Evolutionary conservation across 2,113 vertebrate species (phyloP), one percentile per base, ranked within the genome.

Genomic region (Muntiacus reevesi): DNA sequence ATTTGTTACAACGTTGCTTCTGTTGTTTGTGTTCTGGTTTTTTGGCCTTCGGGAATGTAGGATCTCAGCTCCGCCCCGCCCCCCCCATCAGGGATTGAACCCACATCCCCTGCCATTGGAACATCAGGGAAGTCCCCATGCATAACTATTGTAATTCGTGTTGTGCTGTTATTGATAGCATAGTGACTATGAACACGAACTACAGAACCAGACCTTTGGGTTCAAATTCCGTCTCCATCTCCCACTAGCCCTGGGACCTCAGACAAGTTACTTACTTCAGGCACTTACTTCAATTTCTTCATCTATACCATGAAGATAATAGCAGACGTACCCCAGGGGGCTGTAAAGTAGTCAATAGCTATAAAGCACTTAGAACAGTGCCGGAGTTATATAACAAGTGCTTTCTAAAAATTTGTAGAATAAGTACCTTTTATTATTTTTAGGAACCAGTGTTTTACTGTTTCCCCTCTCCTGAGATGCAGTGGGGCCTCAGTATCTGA

Each of bases 361-460:
- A 15, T 67, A 62, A 94, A 87, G 54, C 50, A 45, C 17, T 55
- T 62, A 86, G 50, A 78, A 45, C 3, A 91, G n/a, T 76, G 30
- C 43, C 60, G 27, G 23, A 10, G 13, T 62, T 84, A 59, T 43
- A 84, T 83, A 83, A 14, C 33, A 57, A 57, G 25, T 25, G 40
- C 86, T 62, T 52, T 40, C 67, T 62, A 95, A 89, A 78, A 86
- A 62, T 76, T 21, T 91, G 23, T 60, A 45, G 50, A 62, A 87
- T 60, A n/a, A 95, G 55, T 36, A 28, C 15, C 40, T 64, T 28
- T 64, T 28, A 59, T 85, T 67, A 55, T 86, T 87, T 89, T 89
- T 79, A 89, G 62, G 36, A 91, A 76, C 13, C 25, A 12, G 6
- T 25, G 50, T 19, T 21, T 36, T 92, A 59, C 2, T 52, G 27